Percentiles rank a stretch among this genome's conserved stretches.
Conservation (phyloP, 2,113 vertebrate species). For the Hirundichthys speculiger region DNA sequence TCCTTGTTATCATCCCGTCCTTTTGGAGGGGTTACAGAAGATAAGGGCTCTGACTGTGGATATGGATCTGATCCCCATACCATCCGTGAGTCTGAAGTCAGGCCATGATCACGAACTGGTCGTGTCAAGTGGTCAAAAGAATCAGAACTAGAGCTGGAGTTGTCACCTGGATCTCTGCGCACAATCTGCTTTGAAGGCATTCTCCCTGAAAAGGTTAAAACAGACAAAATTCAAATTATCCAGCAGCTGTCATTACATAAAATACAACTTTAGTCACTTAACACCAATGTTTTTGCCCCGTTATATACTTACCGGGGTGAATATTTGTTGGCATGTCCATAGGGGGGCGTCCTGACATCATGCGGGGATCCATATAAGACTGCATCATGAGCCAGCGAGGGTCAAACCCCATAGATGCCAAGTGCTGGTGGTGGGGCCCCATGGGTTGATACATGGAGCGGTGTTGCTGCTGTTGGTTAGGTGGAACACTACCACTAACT, state of each 20-base stretch:
- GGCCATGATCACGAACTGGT: conserved; percentile 87
- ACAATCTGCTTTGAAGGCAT: conserved; percentile 93
- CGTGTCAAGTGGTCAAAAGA: conserved; percentile 93
- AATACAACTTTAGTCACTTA: neutral
- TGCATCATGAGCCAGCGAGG: conserved; percentile 99
- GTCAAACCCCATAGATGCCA: conserved; percentile 97
- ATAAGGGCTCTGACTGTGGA: conserved; percentile 85
- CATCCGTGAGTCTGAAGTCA: conserved; percentile 88
- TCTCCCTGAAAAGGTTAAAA: conserved; percentile 82
- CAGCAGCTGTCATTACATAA: neutral
- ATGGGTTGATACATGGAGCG: conserved; percentile 94
- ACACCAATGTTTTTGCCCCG: neutral
- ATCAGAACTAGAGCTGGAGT: conserved; percentile 86
- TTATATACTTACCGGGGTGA: conserved; percentile 79
- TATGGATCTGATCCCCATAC: conserved; percentile 96
- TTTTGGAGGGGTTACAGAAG: conserved; percentile 84
- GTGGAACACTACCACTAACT: conserved; percentile 74
- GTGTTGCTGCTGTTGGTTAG: conserved; percentile 88
- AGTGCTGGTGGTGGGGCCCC: conserved; percentile 92
- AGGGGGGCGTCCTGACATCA: conserved; percentile 93
- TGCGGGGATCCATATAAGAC: conserved; percentile 96
- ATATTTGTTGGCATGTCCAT: conserved; percentile 92
- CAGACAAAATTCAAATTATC: neutral
- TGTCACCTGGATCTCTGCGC: conserved; percentile 93
- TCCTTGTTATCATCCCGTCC: conserved; percentile 86